These are phyloP conservation scores for Sceloporus undulatus DNA, from an alignment of 2,113 vertebrate species.

Conservation along the genomic window DNA sequence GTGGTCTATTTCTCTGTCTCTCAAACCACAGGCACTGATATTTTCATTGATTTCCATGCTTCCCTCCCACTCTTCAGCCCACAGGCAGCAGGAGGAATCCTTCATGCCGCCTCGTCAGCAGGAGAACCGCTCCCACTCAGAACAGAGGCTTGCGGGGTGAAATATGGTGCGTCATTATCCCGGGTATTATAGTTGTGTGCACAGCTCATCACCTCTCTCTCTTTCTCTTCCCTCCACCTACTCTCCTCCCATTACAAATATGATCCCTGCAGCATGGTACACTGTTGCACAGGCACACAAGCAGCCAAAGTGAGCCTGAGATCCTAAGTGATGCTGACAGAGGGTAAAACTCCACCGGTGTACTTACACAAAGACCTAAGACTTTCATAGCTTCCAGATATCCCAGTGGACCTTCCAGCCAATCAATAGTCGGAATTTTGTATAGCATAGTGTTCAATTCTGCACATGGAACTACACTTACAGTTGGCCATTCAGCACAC, in stretches of 20 bases:
- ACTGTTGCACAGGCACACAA: neutral
- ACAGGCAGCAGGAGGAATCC: slow-evolving; percentile 26
- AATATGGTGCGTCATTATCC: slow-evolving; percentile 21
- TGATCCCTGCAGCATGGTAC: neutral
- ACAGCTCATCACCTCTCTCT: neutral
- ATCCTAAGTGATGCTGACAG: neutral
- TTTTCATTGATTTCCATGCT: slow-evolving; percentile 40
- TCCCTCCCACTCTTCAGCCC: slow-evolving; percentile 29
- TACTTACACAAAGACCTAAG: no score
- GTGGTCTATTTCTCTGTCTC: slow-evolving; percentile 33
- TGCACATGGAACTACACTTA: no score
- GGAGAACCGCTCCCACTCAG: slow-evolving; percentile 23
- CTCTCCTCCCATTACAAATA: neutral
- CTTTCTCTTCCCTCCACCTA: neutral
- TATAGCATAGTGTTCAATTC: no score
- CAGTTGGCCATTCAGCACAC: no score
- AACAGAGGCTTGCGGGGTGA: slow-evolving; percentile 6
- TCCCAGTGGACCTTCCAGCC: no score
- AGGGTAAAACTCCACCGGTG: no score
- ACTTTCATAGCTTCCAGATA: no score
- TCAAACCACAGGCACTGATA: slow-evolving; percentile 35
- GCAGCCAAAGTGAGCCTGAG: neutral
- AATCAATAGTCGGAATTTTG: no score
- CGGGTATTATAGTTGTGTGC: neutral
- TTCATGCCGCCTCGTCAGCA: slow-evolving; percentile 8